Evolutionary conservation across 2,888 invertebrate species (phyloP), one percentile per base, ranked within the genome.

Genomic region (Xestia ashworthii): DNA sequence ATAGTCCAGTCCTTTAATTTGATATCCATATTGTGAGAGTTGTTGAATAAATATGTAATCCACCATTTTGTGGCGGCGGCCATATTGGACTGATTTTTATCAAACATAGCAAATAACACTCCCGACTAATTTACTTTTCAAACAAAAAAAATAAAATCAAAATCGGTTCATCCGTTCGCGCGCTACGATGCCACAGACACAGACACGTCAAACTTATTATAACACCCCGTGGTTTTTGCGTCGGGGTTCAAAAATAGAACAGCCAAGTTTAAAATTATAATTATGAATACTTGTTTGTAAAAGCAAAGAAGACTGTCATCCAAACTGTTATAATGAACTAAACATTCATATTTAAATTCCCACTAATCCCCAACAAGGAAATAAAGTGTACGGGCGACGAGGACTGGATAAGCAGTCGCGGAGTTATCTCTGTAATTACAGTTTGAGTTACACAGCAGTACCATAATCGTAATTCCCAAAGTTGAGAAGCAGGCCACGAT

Each of bases 401-500:
- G 8, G 65, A 65, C 87, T 87, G 76, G 80, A 79, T 90, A 89
- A 88, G 86, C 87, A 84, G 80, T 77, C 72, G 25, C 76, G 80
- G 81, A 87, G 87, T 87, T 87, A 85, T 87, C 86, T 84, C 82
- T 80, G 83, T 88, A 89, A 90, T 90, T 90, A 88, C 85, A 88
- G 88, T 91, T 91, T 89, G 88, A 88, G 88, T 89, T 89, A 89
- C 90, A 85, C 87, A 87, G 89, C 83, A 80, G 82, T 80, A 87
- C 87, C 87, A 90, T 92, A 91, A 92, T 92, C 92, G 90, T 92
- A 90, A 92, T 89, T 92, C 87, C 79, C 86, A 72, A 91, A 91
- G 86, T 91, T 92, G 83, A 82, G 84, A 73, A 79, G 82, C 80
- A 80, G 78, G 80, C 82, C 78, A 84, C 84, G 89, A 89, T 90